phyloP scores from a whole-genome alignment of 2,797 vertebrate genomes.

The Jordanella pulchra region DNA sequence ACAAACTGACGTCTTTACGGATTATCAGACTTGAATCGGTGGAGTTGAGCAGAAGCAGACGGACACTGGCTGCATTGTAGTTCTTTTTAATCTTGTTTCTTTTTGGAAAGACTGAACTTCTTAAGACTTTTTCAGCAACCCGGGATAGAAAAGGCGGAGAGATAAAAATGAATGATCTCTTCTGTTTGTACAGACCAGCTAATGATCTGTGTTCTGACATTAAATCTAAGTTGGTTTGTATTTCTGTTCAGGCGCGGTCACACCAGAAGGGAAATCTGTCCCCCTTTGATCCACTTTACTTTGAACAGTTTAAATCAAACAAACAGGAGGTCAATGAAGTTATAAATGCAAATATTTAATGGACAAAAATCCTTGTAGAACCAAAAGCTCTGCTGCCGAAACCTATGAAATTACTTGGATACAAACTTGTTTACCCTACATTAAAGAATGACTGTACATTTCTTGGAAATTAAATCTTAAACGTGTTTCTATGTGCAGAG shows the following conservation, averaged over 20 bases:
- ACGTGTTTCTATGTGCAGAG: too few relatives aligned
- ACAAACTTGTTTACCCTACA: too few relatives aligned
- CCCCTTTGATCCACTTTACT: too few relatives aligned
- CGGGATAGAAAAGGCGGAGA: constrained; percentile 1
- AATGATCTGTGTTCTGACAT: constrained; percentile 74
- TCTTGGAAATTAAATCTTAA: too few relatives aligned
- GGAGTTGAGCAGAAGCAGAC: constrained; percentile 25
- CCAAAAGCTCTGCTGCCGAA: too few relatives aligned
- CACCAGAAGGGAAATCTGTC: constrained; percentile 13
- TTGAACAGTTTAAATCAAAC: too few relatives aligned
- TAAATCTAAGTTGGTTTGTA: constrained; percentile 67
- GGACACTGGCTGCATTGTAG: constrained; percentile 70
- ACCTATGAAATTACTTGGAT: too few relatives aligned
- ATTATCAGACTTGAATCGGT: constrained; percentile 49
- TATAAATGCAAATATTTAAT: too few relatives aligned
- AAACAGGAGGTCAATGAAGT: too few relatives aligned
- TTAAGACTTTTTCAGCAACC: constrained; percentile 45
- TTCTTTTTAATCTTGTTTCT: constrained; percentile 71
- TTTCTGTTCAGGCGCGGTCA: constrained; percentile 27
- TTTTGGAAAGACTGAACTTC: constrained; percentile 62
- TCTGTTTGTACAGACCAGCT: constrained; percentile 80
- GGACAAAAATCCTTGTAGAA: too few relatives aligned
- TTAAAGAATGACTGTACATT: too few relatives aligned
- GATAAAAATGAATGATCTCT: constrained; percentile 76
- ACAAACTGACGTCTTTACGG: constrained; percentile 35